Evolutionary conservation across 30 jellyfish, hydroid and myxozoan species (phyloP).

Genomic region (Pelagia noctiluca): DNA sequence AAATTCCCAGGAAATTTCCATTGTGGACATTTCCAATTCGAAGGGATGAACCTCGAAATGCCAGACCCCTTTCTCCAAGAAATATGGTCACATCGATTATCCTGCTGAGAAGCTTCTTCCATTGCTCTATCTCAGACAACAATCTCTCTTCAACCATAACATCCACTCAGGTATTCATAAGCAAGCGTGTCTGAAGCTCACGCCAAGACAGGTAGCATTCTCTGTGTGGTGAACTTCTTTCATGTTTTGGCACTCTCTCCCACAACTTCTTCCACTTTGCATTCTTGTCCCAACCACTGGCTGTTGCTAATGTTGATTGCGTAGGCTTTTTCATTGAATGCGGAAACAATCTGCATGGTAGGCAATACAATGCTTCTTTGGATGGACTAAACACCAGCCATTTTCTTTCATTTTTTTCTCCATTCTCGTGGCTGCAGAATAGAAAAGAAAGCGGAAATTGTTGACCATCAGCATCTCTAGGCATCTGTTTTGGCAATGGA

Average conservation of each 20-base stretch:
- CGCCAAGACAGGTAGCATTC: slow-evolving; percentile 66
- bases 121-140: slow-evolving; percentile 26
- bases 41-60: slow-evolving; percentile 51
- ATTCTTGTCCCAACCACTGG: slow-evolving; percentile 33
- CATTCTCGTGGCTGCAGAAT: slow-evolving; percentile 21
- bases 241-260: slow-evolving; percentile 39
- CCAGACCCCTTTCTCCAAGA: slow-evolving; percentile 59
- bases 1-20: slow-evolving; percentile 51
- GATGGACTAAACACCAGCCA: slow-evolving; percentile 33
- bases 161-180: slow-evolving; percentile 16
- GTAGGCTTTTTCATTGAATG: slow-evolving; percentile 8
- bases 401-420: slow-evolving; percentile 1
- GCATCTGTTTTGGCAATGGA: slow-evolving; percentile 50
- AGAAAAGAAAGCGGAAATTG: slow-evolving; percentile 32
- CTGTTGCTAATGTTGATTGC: slow-evolving; percentile 27
- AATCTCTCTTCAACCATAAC: background rate
- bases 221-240: slow-evolving; percentile 31
- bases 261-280: slow-evolving; percentile 43
- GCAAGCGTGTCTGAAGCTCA: slow-evolving; percentile 37
- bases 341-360: slow-evolving; percentile 49
- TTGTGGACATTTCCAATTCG: slow-evolving; percentile 60
- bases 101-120: slow-evolving; percentile 17
- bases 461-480: slow-evolving; percentile 36
- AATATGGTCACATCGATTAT: slow-evolving; percentile 42
- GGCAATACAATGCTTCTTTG: slow-evolving; percentile 23